Percentiles rank a stretch among this genome's conserved stretches.
phyloP scores from a whole-genome alignment of 2,888 invertebrate genomes.

The Corythucha ciliata region DNA sequence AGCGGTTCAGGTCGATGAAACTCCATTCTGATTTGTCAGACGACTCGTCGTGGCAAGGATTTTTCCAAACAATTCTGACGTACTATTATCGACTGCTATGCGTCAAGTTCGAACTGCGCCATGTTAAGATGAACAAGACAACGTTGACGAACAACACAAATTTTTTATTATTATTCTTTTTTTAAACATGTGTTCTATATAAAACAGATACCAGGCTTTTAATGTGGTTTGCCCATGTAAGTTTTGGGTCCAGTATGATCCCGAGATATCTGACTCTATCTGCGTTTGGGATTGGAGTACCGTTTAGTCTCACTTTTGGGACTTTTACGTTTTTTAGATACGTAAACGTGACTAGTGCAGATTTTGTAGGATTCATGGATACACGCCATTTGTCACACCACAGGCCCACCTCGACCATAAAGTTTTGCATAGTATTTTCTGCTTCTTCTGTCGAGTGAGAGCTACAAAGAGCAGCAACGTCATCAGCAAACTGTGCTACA shows the following conservation, averaged over 20 bases:
- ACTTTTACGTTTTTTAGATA: not conserved
- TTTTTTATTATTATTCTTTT: too few species aligned
- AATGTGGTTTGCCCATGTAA: not conserved
- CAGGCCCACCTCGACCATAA: not conserved
- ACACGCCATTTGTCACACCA: not conserved
- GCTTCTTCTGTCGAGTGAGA: not conserved
- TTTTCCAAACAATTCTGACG: too few species aligned
- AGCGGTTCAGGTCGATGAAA: too few species aligned
- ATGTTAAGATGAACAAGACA: too few species aligned
- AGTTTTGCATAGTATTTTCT: not conserved
- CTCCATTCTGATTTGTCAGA: too few species aligned
- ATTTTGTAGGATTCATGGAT: not conserved
- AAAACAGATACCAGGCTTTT: not conserved
- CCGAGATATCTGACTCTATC: not conserved
- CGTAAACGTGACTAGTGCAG: not conserved
- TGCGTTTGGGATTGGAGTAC: not conserved
- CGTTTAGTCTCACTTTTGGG: not conserved
- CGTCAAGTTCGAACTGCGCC: too few species aligned
- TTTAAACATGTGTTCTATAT: too few species aligned
- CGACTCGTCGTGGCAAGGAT: too few species aligned
- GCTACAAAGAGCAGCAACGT: too few species aligned
- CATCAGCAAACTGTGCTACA: too few species aligned
- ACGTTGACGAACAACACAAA: too few species aligned
- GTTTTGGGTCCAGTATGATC: not conserved
- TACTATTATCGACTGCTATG: too few species aligned